Evolutionary conservation across 2,113 vertebrate species (phyloP).

Genomic region (Chlorodrepanis virens): DNA sequence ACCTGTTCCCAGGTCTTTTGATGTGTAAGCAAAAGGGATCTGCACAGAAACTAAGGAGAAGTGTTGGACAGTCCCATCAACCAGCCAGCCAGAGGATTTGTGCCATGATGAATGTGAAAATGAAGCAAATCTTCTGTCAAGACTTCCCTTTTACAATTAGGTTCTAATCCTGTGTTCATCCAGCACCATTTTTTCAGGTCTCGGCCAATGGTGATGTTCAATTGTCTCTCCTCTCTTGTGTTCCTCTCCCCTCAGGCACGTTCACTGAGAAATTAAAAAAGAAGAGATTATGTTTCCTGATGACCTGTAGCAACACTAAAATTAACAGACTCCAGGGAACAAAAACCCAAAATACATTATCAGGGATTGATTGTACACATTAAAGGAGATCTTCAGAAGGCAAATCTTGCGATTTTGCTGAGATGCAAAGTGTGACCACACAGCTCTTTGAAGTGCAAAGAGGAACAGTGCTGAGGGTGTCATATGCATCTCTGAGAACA

Average conservation of each 20-base stretch:
- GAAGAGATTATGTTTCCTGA: constrained; percentile 70
- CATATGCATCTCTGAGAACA: constrained; percentile 50
- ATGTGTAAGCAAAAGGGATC: not conserved
- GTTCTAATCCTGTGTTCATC: constrained; percentile 54
- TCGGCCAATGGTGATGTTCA: constrained; percentile 8
- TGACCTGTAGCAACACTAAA: constrained; percentile 59
- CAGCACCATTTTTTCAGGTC: constrained; percentile 65
- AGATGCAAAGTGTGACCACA: constrained; percentile 75
- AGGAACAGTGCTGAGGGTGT: constrained; percentile 61
- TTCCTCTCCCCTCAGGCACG: constrained; percentile 59
- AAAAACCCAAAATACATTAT: constrained; percentile 37
- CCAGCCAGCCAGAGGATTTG: constrained; percentile 78
- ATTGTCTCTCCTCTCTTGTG: constrained; percentile 52
- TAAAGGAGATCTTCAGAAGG: constrained; percentile 62
- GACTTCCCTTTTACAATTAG: constrained; percentile 36
- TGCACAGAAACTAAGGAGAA: not conserved
- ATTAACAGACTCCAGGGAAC: constrained; percentile 45
- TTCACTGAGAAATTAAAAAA: constrained; percentile 75
- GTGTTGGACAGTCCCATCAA: constrained; percentile 52
- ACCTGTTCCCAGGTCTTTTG: constrained; percentile 31
- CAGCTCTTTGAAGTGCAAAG: constrained; percentile 73
- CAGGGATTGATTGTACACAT: constrained; percentile 44
- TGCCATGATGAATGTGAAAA: constrained; percentile 73
- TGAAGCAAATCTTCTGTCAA: not conserved
- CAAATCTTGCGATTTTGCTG: constrained; percentile 72